A percentile compares a stretch with the other conserved stretches of the same genome.
Evolutionary conservation across 2,113 vertebrate genomes (phyloP).

Genomic region (Caracal caracal): DNA sequence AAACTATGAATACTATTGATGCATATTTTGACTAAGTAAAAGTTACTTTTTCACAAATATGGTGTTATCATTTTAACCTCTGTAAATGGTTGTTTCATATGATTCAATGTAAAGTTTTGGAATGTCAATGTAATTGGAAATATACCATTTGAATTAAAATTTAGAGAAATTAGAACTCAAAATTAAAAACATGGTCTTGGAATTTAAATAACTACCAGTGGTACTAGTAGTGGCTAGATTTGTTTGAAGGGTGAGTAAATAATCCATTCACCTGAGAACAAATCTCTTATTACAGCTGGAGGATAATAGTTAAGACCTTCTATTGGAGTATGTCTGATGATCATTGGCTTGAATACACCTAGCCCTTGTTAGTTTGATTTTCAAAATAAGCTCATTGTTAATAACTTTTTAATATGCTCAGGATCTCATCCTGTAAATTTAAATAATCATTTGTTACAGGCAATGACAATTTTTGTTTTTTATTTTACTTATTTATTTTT

Average conservation of each 20-base stretch:
- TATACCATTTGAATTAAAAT: background rate
- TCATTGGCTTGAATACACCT: conserved; percentile 16
- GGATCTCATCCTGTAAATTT: background rate
- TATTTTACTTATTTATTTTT: too few species aligned
- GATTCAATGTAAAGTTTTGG: background rate
- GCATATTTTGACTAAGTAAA: background rate
- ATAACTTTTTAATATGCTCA: background rate
- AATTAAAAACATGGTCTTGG: background rate
- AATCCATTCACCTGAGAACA: background rate
- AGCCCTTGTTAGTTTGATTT: conserved; percentile 30
- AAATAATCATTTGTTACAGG: conserved; percentile 38
- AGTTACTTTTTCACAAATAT: background rate
- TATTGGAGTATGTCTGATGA: background rate
- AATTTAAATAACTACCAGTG: conserved; percentile 10
- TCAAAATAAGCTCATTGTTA: conserved; percentile 50
- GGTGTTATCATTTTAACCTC: background rate
- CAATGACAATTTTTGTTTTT: background rate
- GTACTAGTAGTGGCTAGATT: background rate
- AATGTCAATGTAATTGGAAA: background rate
- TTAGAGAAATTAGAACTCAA: conserved; percentile 8
- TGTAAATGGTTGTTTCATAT: background rate
- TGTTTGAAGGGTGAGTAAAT: conserved; percentile 21
- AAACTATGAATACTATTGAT: background rate
- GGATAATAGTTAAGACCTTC: background rate
- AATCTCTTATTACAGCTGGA: background rate